Evolutionary conservation across 2,888 invertebrate species (phyloP), one percentile per base, ranked within the genome.

Genomic region (Catocala sponsa): DNA sequence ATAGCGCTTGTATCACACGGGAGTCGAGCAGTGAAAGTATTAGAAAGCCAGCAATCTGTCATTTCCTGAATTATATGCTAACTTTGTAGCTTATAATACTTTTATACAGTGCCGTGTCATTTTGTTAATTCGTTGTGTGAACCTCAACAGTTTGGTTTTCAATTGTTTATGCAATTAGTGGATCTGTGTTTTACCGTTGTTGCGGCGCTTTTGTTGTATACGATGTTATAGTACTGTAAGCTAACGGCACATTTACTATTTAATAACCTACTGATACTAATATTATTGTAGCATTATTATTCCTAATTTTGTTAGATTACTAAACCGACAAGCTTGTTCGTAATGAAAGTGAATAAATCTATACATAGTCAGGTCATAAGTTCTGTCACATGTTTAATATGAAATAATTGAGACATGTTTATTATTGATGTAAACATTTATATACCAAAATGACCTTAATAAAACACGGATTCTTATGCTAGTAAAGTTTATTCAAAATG

Each of bases 11-110:
- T 71, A 68, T 77, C 75, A 74, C 74, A 81, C 66, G 70, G 72
- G 76, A 79, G 76, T 64, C 59, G 66, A 63, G 46, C 15, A 71
- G 79, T 73, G 86, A 85, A 86, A 82, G 80, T 68, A 50, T 44
- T 80, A 82, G 85, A 85, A 86, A 85, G 84, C 72, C 61, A 65
- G 55, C 61, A 64, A 77, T 75, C 55, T 80, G 79, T 73, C 63
- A 78, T 77, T 87, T 84, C 83, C 81, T 84, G 76, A 70, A 76
- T 68, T 65, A 60, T 61, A 59, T 46, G 63, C 59, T 52, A 62
- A 65, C n/a, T 51, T 25, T 43, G 12, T 13, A 51, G 50, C 33
- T 43, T 38, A 64, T 75, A 70, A 72, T 77, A 72, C 72, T 76
- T 77, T 76, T 64, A 55, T 62, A 68, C 63, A 59, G 62, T 70